Percentiles rank a stretch among this genome's conserved stretches.
Evolutionary conservation across 1,140 invertebrate species (phyloP).

Genomic region (Brachionus manjavacas): DNA sequence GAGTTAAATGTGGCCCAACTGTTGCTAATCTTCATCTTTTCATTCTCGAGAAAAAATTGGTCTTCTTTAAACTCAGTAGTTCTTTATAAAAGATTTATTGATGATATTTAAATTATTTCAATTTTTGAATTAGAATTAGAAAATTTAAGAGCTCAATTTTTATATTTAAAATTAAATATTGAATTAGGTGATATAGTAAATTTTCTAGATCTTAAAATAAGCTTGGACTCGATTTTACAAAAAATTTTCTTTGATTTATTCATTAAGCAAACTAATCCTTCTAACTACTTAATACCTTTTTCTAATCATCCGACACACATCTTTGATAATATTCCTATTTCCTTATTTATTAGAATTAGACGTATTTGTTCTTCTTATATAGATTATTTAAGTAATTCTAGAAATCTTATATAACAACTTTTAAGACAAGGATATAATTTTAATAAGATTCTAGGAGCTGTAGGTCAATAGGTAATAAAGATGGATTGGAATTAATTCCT

Average conservation of each 20-base stretch:
- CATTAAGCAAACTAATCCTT: background rate
- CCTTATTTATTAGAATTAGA: background rate
- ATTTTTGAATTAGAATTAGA: background rate
- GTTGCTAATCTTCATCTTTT: background rate
- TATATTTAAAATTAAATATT: constrained; percentile 3
- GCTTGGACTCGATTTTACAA: background rate
- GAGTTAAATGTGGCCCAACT: background rate
- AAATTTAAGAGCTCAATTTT: background rate
- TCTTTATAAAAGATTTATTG: constrained; percentile 12
- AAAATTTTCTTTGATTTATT: background rate
- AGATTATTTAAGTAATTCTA: background rate
- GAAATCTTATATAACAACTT: background rate
- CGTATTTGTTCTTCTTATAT: background rate
- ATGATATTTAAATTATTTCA: background rate
- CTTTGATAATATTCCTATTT: constrained; percentile 1
- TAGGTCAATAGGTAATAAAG: background rate
- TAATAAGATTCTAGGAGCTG: background rate
- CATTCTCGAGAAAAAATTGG: background rate
- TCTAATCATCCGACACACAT: background rate
- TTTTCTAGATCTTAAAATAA: constrained; percentile 4
- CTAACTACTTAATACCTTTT: background rate
- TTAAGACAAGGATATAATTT: background rate
- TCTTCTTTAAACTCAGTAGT: background rate
- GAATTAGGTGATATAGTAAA: background rate
- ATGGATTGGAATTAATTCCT: background rate